Evolutionary conservation across 2,888 invertebrate species (phyloP).

Genomic region (Microplitis manilae): DNA sequence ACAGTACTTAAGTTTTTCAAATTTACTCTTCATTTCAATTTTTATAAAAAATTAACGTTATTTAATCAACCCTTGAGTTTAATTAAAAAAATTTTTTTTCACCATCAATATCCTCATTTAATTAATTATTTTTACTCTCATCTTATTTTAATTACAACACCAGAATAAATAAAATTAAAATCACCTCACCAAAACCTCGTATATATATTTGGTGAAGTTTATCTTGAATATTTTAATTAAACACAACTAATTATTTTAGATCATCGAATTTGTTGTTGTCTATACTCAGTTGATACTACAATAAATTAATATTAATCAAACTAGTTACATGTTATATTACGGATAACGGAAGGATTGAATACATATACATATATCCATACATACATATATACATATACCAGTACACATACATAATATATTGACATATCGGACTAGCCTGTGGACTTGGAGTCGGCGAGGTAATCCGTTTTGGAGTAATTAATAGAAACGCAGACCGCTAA

Average conservation of each 20-base stretch:
- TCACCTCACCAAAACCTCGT: neutral
- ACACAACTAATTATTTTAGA: neutral
- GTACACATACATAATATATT: conserved; percentile 11
- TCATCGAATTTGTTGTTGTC: neutral
- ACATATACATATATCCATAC: neutral
- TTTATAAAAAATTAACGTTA: neutral
- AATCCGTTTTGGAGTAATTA: conserved; percentile 51
- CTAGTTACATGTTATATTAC: conserved; percentile 1
- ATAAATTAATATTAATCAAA: neutral
- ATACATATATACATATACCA: neutral
- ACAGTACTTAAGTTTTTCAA: neutral
- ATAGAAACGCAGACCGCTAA: conserved; percentile 50
- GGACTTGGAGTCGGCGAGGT: conserved; percentile 6
- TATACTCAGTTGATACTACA: neutral
- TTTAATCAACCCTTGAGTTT: neutral
- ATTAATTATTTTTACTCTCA: neutral
- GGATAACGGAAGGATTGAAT: neutral
- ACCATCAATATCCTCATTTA: neutral
- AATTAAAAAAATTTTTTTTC: neutral
- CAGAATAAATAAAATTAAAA: neutral
- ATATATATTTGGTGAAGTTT: too few species aligned
- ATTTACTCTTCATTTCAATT: conserved; percentile 8
- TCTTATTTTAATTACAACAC: too few species aligned
- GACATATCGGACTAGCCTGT: conserved; percentile 1
- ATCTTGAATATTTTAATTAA: neutral